Percentiles rank a stretch among this genome's conserved stretches.
These are phyloP conservation scores for Schmidtea mediterranea DNA, from an alignment of 1,140 invertebrate species.

Conservation along the genomic window DNA sequence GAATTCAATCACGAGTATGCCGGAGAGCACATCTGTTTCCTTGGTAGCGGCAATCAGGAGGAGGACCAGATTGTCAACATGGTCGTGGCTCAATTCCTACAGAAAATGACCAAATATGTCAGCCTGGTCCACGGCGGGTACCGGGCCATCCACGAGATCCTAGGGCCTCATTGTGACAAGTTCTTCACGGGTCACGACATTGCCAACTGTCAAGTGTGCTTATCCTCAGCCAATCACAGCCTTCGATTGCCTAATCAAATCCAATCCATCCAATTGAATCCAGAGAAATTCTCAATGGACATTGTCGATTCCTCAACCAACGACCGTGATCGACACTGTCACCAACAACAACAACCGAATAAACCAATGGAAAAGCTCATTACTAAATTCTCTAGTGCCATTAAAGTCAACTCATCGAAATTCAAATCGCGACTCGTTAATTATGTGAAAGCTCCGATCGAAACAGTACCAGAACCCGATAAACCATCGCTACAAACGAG, in stretches of 20 bases:
- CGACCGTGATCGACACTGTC: too few species aligned
- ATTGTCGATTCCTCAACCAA: background rate
- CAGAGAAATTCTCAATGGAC: too few species aligned
- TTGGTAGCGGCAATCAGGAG: slow-evolving; percentile 71
- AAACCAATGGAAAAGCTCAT: slow-evolving; percentile 16
- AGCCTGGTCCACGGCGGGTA: slow-evolving; percentile 73
- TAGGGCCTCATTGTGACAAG: slow-evolving; percentile 45
- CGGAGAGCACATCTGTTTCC: slow-evolving; percentile 81
- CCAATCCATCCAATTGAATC: too few species aligned
- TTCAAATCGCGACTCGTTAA: slow-evolving; percentile 71
- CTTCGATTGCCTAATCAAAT: background rate
- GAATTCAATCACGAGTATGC: too few species aligned
- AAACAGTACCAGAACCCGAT: background rate
- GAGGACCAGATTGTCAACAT: slow-evolving; percentile 90
- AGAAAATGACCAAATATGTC: slow-evolving; percentile 67
- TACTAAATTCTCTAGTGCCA: slow-evolving; percentile 31
- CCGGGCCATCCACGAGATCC: slow-evolving; percentile 54
- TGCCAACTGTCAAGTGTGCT: slow-evolving; percentile 47
- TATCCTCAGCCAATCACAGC: background rate
- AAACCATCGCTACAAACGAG: too few species aligned
- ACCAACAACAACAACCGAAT: slow-evolving; percentile 3
- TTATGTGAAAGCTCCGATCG: slow-evolving; percentile 58
- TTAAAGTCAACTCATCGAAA: slow-evolving; percentile 63
- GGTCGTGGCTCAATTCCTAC: slow-evolving; percentile 85
- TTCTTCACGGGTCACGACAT: slow-evolving; percentile 53